Conservation (phyloP, 2,797 vertebrate species). For the Pantherophis alleghaniensis region DNA sequence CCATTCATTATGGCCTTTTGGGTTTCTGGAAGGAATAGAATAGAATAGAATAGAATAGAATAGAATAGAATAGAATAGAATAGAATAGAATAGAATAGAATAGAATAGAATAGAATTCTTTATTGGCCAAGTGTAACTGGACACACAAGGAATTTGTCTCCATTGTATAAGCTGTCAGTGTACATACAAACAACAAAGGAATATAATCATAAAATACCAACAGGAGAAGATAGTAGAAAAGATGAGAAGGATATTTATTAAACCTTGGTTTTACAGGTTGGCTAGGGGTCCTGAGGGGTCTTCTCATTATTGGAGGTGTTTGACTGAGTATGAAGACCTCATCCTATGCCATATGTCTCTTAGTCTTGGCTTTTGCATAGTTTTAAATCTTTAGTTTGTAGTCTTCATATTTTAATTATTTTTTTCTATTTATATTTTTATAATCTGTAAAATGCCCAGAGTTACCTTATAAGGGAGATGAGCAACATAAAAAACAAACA, state of each 20-base stretch:
- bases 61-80: too few species aligned
- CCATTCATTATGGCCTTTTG: not conserved
- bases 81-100: too few species aligned
- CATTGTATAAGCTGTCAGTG: not conserved
- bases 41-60: too few species aligned
- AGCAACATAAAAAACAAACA: not conserved
- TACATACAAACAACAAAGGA: not conserved
- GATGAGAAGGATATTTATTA: not conserved
- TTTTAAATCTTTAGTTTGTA: not conserved
- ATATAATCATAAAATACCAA: not conserved
- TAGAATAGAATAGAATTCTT: not conserved
- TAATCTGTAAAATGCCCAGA: not conserved
- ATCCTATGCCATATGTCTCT: not conserved
- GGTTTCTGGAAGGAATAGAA: not conserved
- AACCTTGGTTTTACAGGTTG: not conserved
- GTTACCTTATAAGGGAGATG: not conserved
- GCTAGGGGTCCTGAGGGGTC: not conserved
- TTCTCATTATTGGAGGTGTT: not conserved
- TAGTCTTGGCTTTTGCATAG: not conserved
- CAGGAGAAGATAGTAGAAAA: not conserved
- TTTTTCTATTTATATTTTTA: not conserved
- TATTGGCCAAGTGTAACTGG: not conserved
- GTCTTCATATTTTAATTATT: not conserved
- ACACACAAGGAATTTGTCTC: too few species aligned
- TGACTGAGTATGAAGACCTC: not conserved